A percentile compares a stretch with the other conserved stretches of the same genome.
phyloP scores from a whole-genome alignment of 2,113 vertebrate species.

The Synodontis membranacea region DNA sequence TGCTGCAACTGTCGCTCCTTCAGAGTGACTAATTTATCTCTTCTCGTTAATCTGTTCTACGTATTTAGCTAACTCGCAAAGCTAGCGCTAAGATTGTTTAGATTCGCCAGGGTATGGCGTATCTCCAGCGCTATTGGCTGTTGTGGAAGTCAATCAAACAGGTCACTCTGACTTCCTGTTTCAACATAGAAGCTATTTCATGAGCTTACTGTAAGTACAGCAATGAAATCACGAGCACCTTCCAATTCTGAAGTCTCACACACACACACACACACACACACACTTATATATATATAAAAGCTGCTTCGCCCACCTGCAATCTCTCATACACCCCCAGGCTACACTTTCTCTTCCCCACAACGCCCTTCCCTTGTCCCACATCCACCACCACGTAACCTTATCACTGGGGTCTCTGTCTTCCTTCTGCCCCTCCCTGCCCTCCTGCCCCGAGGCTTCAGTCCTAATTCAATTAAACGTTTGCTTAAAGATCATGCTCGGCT shows the following conservation, averaged over 20 bases:
- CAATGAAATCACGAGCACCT: background rate
- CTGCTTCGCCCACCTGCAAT: background rate
- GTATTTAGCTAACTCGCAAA: background rate
- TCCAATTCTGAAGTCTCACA: background rate
- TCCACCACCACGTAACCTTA: constrained; percentile 39
- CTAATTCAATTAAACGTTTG: constrained; percentile 55
- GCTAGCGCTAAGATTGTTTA: background rate
- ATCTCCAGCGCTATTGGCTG: background rate
- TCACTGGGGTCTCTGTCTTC: constrained; percentile 47
- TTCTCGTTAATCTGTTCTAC: background rate
- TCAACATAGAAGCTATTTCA: background rate
- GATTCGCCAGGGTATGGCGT: background rate
- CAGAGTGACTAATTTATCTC: background rate
- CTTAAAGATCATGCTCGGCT: constrained; percentile 40
- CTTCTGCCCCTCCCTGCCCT: constrained; percentile 17
- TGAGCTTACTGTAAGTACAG: background rate
- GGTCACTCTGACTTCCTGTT: background rate
- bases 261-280: background rate
- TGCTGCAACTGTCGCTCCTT: background rate
- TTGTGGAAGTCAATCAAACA: background rate
- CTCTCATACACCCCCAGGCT: background rate
- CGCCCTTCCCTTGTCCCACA: constrained; percentile 31
- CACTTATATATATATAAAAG: background rate
- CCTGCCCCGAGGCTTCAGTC: constrained; percentile 24
- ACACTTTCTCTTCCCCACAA: constrained; percentile 31